Base-by-base conservation (phyloP, 2,113 vertebrate genomes). In the Oophaga pumilio region DNA sequence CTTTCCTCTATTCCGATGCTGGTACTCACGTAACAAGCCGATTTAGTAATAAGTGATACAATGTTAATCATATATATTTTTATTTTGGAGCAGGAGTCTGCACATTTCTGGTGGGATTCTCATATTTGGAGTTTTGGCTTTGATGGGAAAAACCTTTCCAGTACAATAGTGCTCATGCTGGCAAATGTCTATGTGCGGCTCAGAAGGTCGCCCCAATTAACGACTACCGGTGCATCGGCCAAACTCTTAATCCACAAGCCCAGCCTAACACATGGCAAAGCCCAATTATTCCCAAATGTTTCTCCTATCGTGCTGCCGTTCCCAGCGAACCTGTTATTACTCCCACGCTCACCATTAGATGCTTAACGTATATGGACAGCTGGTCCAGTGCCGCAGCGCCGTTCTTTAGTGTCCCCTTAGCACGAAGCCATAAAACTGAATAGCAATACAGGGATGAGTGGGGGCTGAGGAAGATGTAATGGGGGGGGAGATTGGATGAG, bases 241-340 rank as follows among this genome's bases (percentile, higher is more conserved):
- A 50, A 74, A 49, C 33, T 2, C 71, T 74, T 74, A 74, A 74
- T 74, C 33, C 71, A 74, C 71, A 74, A 49, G 18, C 71, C 69
- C 33, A 74, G 71, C 71, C 43, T 74, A 77, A 77, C 49, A 62
- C 57, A 50, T 52, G 49, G 50, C 62, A 14, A 28, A 59, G 18
- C 59, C 56, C 84, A 78, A 68, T 86, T 79, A 79, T 86, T 79
- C 20, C 77, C 52, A 87, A 82, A 76, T 71, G 85, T 56, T 69
- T 20, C 74, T 26, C 20, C 13, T 11, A 14, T 84, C 22, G n/a
- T 28, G n/a, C 77, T 49, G 28, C 76, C 50, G 43, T 59, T 57
- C 20, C 64, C 64, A 71, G 24, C 15, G 6, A 79, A 59, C 53
- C 78, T 87, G 64, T 82, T 62, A 71, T 74, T 66, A 12, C 76